Evolutionary conservation across 1,140 invertebrate species (phyloP).

Genomic region (Hypsibius dujardini): DNA sequence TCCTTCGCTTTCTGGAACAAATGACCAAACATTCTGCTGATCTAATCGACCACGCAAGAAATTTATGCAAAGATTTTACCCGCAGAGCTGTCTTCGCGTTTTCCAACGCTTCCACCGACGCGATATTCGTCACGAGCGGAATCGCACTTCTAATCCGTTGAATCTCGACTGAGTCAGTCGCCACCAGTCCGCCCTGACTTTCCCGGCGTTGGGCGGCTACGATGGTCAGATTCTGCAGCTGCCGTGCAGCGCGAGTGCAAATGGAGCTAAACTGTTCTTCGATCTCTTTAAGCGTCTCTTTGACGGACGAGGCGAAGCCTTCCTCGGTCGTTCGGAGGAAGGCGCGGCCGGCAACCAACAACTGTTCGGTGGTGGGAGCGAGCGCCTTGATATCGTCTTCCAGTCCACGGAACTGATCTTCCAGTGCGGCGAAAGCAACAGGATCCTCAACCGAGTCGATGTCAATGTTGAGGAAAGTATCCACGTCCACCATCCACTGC

Average conservation of each 20-base stretch:
- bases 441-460: neutral
- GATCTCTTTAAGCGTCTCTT: neutral
- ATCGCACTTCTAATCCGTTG: neutral
- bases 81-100: neutral
- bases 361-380: neutral
- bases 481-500: slow-evolving; percentile 13
- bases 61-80: neutral
- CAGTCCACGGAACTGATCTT: slow-evolving; percentile 11
- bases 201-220: neutral
- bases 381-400: slow-evolving; percentile 11
- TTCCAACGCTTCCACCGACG: neutral
- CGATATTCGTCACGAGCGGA: neutral
- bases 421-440: neutral
- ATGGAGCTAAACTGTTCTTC: neutral
- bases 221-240: neutral
- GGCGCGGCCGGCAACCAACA: neutral
- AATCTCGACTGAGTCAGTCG: neutral
- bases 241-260: neutral
- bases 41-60: too few species aligned
- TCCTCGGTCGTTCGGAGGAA: neutral
- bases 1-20: too few species aligned
- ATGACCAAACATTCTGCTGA: too few species aligned
- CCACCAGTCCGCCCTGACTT: neutral
- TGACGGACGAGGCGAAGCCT: neutral
- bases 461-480: slow-evolving; percentile 12